phyloP scores from a whole-genome alignment of 2,888 invertebrate species.

The Melitaea athalia region DNA sequence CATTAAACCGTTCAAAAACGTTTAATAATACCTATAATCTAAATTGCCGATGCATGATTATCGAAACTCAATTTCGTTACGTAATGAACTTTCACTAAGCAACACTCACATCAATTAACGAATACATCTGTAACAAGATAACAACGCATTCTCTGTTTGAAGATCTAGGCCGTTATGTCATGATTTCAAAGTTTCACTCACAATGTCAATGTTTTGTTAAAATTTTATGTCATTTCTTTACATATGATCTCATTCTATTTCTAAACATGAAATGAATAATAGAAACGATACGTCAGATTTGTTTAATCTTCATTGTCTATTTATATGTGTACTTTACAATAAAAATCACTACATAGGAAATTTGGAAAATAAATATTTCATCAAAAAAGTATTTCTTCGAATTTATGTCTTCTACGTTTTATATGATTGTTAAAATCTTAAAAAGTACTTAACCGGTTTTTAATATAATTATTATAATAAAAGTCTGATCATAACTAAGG shows the following conservation, averaged over 20 bases:
- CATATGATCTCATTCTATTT: slow-evolving; percentile 2
- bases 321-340: background rate
- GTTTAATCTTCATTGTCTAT: no score
- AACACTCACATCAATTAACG: slow-evolving; percentile 55
- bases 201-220: slow-evolving; percentile 13
- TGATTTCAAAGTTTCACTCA: slow-evolving; percentile 1
- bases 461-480: no score
- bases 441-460: no score
- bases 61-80: slow-evolving; percentile 47
- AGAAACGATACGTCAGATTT: background rate
- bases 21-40: slow-evolving; percentile 23
- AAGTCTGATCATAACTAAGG: no score
- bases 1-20: slow-evolving; percentile 10
- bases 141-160: slow-evolving; percentile 51
- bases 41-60: slow-evolving; percentile 51
- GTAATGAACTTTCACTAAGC: slow-evolving; percentile 66
- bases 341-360: no score
- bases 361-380: no score
- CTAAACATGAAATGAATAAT: background rate
- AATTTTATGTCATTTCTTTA: background rate
- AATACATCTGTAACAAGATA: slow-evolving; percentile 54
- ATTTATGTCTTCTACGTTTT: no score
- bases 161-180: slow-evolving; percentile 37
- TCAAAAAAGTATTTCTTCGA: no score
- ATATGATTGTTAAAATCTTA: no score